phyloP scores from a whole-genome alignment of 2,888 invertebrate genomes.

The Eupithecia inturbata region DNA sequence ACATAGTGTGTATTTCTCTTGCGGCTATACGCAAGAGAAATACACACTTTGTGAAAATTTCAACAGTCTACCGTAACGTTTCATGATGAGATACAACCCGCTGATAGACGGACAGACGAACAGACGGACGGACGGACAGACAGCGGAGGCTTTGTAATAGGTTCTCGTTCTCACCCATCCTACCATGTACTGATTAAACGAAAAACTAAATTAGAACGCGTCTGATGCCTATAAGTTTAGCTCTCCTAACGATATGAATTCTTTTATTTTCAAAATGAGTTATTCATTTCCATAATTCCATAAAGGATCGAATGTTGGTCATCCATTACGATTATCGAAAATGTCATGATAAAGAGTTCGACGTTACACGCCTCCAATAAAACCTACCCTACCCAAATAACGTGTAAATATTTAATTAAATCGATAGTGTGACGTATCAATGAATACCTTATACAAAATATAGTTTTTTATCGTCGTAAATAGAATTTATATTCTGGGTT shows the following conservation, averaged over 20 bases:
- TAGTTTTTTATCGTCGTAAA: background rate
- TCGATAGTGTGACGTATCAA: slow-evolving; percentile 52
- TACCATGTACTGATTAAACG: too few relatives aligned
- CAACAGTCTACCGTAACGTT: too few relatives aligned
- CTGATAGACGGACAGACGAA: too few relatives aligned
- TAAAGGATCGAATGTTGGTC: slow-evolving; percentile 5
- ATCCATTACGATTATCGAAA: slow-evolving; percentile 19
- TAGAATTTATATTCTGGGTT: background rate
- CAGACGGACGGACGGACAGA: too few relatives aligned
- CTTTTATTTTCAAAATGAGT: background rate
- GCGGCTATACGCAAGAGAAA: too few relatives aligned
- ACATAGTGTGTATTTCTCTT: too few relatives aligned
- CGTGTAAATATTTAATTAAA: slow-evolving; percentile 59
- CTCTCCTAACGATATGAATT: background rate
- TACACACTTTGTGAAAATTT: too few relatives aligned
- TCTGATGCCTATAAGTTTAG: background rate
- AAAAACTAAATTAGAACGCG: too few relatives aligned
- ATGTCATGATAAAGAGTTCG: slow-evolving; percentile 16
- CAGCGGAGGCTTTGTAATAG: too few relatives aligned
- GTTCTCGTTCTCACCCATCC: too few relatives aligned
- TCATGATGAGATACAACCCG: too few relatives aligned
- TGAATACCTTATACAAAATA: background rate
- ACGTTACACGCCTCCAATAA: background rate
- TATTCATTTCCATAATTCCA: background rate
- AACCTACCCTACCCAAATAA: slow-evolving; percentile 45